Evolutionary conservation across 2,113 vertebrate species (phyloP), one percentile per base, ranked within the genome.

Genomic region (Falcunculus frontatus): DNA sequence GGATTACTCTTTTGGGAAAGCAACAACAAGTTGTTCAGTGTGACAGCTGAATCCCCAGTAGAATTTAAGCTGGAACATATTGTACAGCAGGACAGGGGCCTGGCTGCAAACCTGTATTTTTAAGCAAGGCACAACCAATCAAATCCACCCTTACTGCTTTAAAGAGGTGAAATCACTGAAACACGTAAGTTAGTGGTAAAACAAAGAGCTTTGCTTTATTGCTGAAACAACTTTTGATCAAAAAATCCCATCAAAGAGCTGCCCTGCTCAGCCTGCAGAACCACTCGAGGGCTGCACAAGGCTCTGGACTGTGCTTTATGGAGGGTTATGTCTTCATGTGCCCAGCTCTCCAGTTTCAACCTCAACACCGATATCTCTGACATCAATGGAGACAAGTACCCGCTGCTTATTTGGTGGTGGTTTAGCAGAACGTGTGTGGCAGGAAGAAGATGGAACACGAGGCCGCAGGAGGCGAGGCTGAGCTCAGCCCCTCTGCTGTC

Each of bases 341-440:
- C 65, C 41, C 82, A 46, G 29, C 39, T 49, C 75, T 50, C 46
- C 68, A 50, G 50, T 39, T 82, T 42, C 55, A 42, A 44, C 29
- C 49, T 46, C 76, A 47, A 18, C 10, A 29, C 4, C 4, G 2
- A 0, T 20, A 33, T 46, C 23, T 69, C n/a, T 47, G 44, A 37
- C 26, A 53, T 1, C 22, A 50, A 2, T 0, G 4, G 42, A 57
- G 32, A 35, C 16, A 19, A 52, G 22, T 0, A 65, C 11, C 23
- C 62, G 7, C 13, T 0, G 7, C 19, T 6, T 20, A 7, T 17
- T 7, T 0, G 5, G 35, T 0, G 2, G 23, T 22, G 62, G 7
- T n/a, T 88, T 3, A 35, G 47, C 21, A 53, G 65, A 41, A 73
- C 11, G 39, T 0, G 3, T 12, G 9, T 4, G 16, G 67, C 41